Base-by-base conservation (phyloP, 2,888 invertebrate species). In the Pollenia labialis region DNA sequence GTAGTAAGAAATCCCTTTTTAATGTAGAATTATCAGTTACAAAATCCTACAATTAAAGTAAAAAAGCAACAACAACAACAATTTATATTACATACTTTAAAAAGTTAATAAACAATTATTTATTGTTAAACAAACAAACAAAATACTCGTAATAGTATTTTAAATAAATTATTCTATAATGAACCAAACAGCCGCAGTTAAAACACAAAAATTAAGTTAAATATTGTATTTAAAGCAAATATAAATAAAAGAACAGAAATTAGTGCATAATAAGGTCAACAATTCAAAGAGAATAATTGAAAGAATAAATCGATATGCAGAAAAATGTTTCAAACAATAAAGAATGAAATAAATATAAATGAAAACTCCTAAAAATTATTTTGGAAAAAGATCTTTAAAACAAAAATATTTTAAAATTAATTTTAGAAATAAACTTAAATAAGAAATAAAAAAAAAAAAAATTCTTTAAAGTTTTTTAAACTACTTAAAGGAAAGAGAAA, bases 371-470 rank as follows among this genome's bases (percentile, higher is more conserved):
- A 32, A 56, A 40, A 64, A 64, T 46, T 42, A 44, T 23, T 44
- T 60, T 56, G 46, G 52, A 58, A 81, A 56, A 18, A 42, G 44
- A 54, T 23, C n/a, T 9, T 52, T 23, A 18, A 62, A 44, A 74
- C 14, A 69, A 68, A 50, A 74, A 79, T 74, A 79, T 84, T 85
- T 77, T 72, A 88, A 86, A 87, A 85, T 88, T 62, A 86, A 85
- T 87, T 89, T 88, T 88, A 89, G 85, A 87, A 88, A 88, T 85
- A 83, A 89, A 88, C 82, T 86, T 87, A 81, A 86, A 87, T 64
- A 86, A 87, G 60, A 46, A 81, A 81, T 81, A 48, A 76, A 85
- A 44, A 62, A 71, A 79, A 18, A 62, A 12, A 4, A n/a, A n/a
- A n/a, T n/a, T 10, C 4, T 18, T 64, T 60, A 18, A 12, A 12